These are phyloP conservation scores for Choloepus hoffmanni DNA, from an alignment of 2,113 vertebrate genomes.

Conservation along the genomic window DNA sequence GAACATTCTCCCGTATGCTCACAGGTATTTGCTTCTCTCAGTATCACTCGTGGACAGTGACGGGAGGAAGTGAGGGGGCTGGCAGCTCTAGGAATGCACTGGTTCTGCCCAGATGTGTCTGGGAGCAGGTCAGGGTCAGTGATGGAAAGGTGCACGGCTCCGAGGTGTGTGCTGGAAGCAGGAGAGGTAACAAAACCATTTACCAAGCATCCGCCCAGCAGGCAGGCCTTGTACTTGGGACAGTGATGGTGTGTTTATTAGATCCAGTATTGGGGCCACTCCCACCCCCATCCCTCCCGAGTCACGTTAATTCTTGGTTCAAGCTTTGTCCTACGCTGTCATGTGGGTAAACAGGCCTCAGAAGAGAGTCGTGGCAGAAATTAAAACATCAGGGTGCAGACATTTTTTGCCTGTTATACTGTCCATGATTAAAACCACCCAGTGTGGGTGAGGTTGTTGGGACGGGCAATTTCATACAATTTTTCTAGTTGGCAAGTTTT, in stretches of 20 bases:
- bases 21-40: background rate
- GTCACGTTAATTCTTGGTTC: background rate
- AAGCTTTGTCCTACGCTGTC: background rate
- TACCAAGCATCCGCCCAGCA: background rate
- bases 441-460: background rate
- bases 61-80: background rate
- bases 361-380: background rate
- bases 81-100: background rate
- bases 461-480: background rate
- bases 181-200: background rate
- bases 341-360: background rate
- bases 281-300: too few relatives aligned
- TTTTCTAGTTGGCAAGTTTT: background rate
- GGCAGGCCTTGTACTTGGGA: background rate
- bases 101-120: background rate
- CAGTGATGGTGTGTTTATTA: background rate
- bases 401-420: background rate
- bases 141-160: too few relatives aligned
- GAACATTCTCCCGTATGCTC: background rate
- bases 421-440: background rate
- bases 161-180: background rate
- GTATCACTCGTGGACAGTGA: accelerated
- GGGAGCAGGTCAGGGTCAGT: background rate
- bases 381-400: background rate
- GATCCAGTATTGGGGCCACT: background rate